phyloP scores from a whole-genome alignment of 2,113 vertebrate genomes.

The Nymphicus hollandicus region DNA sequence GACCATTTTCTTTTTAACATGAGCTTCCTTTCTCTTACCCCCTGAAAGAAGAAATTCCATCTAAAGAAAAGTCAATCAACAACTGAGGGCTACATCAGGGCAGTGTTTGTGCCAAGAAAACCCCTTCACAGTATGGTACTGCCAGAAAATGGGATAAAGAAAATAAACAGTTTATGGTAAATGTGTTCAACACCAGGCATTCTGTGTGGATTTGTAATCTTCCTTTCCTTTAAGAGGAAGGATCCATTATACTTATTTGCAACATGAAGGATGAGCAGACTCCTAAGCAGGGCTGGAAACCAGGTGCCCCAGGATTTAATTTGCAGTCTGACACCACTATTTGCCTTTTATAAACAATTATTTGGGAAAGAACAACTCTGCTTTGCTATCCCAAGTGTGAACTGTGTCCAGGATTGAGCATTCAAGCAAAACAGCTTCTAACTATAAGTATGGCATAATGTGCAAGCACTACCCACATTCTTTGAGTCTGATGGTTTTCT shows the following conservation, averaged over 20 bases:
- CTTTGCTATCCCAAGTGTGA: neutral
- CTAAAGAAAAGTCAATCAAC: neutral
- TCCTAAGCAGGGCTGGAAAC: neutral
- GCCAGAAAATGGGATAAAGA: neutral
- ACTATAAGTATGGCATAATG: accelerated
- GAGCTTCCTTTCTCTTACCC: neutral
- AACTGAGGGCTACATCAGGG: neutral
- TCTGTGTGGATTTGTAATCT: neutral
- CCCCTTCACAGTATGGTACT: neutral
- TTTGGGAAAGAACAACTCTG: neutral
- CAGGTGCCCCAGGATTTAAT: neutral
- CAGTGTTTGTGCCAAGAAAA: neutral
- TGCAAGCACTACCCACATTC: neutral
- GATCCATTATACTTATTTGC: neutral
- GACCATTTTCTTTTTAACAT: neutral
- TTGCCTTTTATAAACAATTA: neutral
- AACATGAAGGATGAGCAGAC: neutral
- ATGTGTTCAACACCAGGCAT: neutral
- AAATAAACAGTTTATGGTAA: neutral
- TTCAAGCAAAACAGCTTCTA: neutral
- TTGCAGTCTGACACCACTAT: neutral
- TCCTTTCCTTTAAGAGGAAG: neutral
- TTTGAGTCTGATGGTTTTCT: neutral
- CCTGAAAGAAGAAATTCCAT: neutral
- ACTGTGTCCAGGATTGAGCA: neutral